Conservation (phyloP, 1,140 invertebrate species). For the Lasaia peninsularis region DNA sequence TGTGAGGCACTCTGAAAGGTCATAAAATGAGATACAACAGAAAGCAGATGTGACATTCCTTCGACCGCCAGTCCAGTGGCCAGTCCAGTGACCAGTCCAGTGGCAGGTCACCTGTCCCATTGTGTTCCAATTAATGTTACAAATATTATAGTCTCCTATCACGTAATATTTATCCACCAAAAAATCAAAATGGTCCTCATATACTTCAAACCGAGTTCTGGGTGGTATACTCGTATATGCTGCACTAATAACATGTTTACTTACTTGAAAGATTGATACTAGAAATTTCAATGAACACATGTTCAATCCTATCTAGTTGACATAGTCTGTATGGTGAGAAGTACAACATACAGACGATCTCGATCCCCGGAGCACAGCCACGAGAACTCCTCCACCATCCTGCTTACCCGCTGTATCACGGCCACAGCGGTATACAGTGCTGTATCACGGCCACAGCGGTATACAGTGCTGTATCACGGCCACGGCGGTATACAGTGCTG, state of each 20-base stretch:
- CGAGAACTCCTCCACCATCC: slow-evolving; percentile 26
- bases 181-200: neutral
- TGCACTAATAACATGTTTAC: slow-evolving; percentile 16
- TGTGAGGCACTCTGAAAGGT: slow-evolving; percentile 14
- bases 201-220: neutral
- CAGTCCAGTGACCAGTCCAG: no score
- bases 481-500: no score
- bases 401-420: neutral
- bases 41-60: neutral
- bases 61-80: neutral
- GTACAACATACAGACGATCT: neutral
- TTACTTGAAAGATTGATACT: neutral
- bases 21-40: slow-evolving; percentile 6
- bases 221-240: slow-evolving; percentile 24
- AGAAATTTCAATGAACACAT: slow-evolving; percentile 13
- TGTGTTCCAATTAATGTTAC: slow-evolving; percentile 5
- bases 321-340: neutral
- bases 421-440: no score
- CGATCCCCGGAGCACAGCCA: slow-evolving; percentile 19
- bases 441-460: slow-evolving; percentile 25
- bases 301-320: slow-evolving; percentile 4
- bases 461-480: no score
- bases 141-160: slow-evolving; percentile 12
- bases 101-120: neutral
- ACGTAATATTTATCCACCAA: neutral